These are phyloP conservation scores for Cryptus armator DNA, from an alignment of 2,888 invertebrate genomes.

Conservation along the genomic window DNA sequence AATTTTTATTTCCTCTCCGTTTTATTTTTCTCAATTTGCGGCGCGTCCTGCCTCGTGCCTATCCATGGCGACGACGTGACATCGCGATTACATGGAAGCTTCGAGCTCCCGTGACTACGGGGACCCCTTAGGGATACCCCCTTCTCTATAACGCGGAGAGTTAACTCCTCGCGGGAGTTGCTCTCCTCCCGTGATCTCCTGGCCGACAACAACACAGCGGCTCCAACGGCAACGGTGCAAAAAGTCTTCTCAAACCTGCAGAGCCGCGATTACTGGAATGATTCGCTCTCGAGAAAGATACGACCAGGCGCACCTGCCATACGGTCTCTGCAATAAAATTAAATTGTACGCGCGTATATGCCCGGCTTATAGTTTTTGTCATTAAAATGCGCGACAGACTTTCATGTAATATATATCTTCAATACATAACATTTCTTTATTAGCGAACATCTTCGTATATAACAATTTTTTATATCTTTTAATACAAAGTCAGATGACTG, in stretches of 20 bases:
- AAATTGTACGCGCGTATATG: constrained; percentile 41
- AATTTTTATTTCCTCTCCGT: constrained; percentile 19
- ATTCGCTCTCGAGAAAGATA: constrained; percentile 44
- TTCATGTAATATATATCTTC: constrained; percentile 22
- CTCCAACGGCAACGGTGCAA: constrained; percentile 20
- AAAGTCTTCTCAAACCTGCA: constrained; percentile 26
- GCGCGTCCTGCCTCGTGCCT: constrained; percentile 72
- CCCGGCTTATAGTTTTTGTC: constrained; percentile 36
- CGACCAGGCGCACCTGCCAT: constrained; percentile 49
- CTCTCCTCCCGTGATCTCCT: constrained; percentile 15
- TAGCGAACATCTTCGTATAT: background rate
- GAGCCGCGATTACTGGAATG: constrained; percentile 45
- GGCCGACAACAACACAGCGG: background rate
- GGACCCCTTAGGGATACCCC: constrained; percentile 24
- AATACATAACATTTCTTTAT: constrained; percentile 35
- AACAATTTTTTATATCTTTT: background rate
- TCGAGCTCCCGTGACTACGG: constrained; percentile 53
- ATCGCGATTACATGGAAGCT: constrained; percentile 81
- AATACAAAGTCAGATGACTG: background rate
- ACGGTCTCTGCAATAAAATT: constrained; percentile 49
- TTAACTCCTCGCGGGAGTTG: constrained; percentile 29
- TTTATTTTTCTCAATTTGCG: constrained; percentile 60
- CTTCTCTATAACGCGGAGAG: constrained; percentile 24
- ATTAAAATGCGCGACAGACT: constrained; percentile 33
- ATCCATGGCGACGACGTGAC: constrained; percentile 76